Evolutionary conservation across 2,888 invertebrate species (phyloP).

Genomic region (Baccha elongata): DNA sequence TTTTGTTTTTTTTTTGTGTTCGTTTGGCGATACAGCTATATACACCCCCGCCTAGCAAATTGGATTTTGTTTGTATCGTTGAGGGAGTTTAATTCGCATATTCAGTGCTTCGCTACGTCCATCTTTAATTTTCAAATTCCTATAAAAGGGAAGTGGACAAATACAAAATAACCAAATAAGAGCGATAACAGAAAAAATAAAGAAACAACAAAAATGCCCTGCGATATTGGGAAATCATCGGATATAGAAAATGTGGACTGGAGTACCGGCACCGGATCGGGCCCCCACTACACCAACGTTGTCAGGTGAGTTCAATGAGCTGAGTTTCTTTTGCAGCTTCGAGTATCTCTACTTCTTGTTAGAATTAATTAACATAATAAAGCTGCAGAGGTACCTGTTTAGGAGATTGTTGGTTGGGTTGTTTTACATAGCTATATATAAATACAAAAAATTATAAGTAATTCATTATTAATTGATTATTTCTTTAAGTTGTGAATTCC

Average conservation of each 20-base stretch:
- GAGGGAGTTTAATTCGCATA: constrained; percentile 14
- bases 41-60: constrained; percentile 40
- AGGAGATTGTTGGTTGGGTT: not conserved
- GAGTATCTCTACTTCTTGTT: not conserved
- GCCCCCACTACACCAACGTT: constrained; percentile 81
- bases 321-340: constrained; percentile 20
- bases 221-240: constrained; percentile 87
- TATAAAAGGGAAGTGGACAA: constrained; percentile 39
- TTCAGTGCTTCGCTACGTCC: constrained; percentile 12
- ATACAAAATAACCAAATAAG: constrained; percentile 10
- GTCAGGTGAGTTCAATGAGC: constrained; percentile 78
- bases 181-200: constrained; percentile 19
- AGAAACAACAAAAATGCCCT: constrained; percentile 84
- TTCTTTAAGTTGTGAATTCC: too few species aligned
- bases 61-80: not conserved
- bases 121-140: constrained; percentile 23
- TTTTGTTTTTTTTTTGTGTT: constrained; percentile 34
- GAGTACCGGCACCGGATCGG: constrained; percentile 82
- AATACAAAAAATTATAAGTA: too few species aligned
- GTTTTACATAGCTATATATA: too few species aligned
- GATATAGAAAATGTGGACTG: constrained; percentile 88
- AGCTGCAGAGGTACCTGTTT: not conserved
- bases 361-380: not conserved
- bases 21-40: constrained; percentile 23
- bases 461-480: too few species aligned